These are phyloP conservation scores for Drepanosiphum platanoidis DNA, from an alignment of 2,888 invertebrate species.

Conservation along the genomic window DNA sequence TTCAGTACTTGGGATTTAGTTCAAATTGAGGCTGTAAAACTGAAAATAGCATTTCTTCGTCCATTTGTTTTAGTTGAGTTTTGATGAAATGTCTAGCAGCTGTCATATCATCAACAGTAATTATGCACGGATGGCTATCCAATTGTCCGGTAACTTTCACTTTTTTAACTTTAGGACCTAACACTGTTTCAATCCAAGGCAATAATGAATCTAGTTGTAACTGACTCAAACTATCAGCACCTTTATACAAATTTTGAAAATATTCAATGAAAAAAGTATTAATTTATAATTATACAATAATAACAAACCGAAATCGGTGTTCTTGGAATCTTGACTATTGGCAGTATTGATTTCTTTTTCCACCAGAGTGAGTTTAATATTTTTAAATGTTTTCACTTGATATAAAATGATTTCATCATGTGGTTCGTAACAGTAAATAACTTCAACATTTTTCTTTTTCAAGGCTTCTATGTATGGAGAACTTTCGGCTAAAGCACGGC, in stretches of 20 bases:
- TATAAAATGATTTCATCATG: slow-evolving; percentile 95
- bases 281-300: background rate
- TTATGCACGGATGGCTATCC: slow-evolving; percentile 91
- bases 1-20: slow-evolving; percentile 87
- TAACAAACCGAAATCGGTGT: slow-evolving; percentile 65
- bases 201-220: slow-evolving; percentile 79
- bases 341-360: slow-evolving; percentile 86
- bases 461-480: slow-evolving; percentile 96
- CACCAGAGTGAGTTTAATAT: slow-evolving; percentile 81
- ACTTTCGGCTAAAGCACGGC: slow-evolving; percentile 89
- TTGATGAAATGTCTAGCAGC: slow-evolving; percentile 94
- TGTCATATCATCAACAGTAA: slow-evolving; percentile 97
- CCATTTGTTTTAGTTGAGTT: slow-evolving; percentile 83
- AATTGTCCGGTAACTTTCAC: slow-evolving; percentile 86
- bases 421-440: slow-evolving; percentile 95
- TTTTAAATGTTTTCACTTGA: slow-evolving; percentile 85
- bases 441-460: slow-evolving; percentile 87
- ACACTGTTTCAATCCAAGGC: slow-evolving; percentile 79
- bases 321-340: slow-evolving; percentile 73
- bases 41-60: slow-evolving; percentile 86
- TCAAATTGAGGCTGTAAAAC: slow-evolving; percentile 91
- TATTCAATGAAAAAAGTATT: background rate
- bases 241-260: slow-evolving; percentile 65
- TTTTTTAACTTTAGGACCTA: slow-evolving; percentile 82
- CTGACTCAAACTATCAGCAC: slow-evolving; percentile 46